These are phyloP conservation scores for Agrilus cyanescens DNA, from an alignment of 2,888 invertebrate genomes.

Conservation along the genomic window DNA sequence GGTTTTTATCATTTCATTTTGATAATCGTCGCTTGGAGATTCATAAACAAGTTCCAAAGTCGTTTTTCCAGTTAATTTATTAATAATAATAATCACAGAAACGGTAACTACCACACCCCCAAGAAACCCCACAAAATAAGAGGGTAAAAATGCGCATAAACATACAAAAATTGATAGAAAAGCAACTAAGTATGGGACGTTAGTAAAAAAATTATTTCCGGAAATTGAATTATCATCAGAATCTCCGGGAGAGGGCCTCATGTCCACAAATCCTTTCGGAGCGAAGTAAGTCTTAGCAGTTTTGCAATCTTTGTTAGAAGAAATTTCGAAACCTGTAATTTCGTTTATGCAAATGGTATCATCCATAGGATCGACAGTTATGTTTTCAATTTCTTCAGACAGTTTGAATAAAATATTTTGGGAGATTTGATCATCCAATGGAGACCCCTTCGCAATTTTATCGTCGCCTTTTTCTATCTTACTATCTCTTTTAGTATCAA, in stretches of 20 bases:
- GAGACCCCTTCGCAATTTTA: too few relatives aligned
- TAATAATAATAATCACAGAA: constrained; percentile 6
- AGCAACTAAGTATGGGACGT: constrained; percentile 4
- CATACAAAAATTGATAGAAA: constrained; percentile 8
- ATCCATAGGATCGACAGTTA: constrained; percentile 9
- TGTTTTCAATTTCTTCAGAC: constrained; percentile 8
- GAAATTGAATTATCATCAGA: constrained; percentile 5
- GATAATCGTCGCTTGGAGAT: too few relatives aligned
- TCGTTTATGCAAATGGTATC: constrained; percentile 11
- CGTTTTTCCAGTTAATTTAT: constrained; percentile 5
- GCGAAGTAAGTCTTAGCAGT: constrained; percentile 23
- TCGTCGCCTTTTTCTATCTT: too few relatives aligned
- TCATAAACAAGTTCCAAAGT: too few relatives aligned
- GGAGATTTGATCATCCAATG: too few relatives aligned
- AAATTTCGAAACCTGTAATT: constrained; percentile 16
- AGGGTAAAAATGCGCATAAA: constrained; percentile 11
- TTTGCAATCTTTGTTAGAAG: constrained; percentile 13
- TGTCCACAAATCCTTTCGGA: constrained; percentile 30
- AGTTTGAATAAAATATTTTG: not conserved
- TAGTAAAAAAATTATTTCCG: constrained; percentile 4
- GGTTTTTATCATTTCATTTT: constrained; percentile 9
- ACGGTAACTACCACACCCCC: constrained; percentile 12
- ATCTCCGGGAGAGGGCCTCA: constrained; percentile 15
- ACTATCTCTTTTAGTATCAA: too few relatives aligned
- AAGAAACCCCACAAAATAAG: constrained; percentile 16